Evolutionary conservation across 2,888 invertebrate species (phyloP), one percentile per base, ranked within the genome.

Genomic region (Oscheius myriophilus): DNA sequence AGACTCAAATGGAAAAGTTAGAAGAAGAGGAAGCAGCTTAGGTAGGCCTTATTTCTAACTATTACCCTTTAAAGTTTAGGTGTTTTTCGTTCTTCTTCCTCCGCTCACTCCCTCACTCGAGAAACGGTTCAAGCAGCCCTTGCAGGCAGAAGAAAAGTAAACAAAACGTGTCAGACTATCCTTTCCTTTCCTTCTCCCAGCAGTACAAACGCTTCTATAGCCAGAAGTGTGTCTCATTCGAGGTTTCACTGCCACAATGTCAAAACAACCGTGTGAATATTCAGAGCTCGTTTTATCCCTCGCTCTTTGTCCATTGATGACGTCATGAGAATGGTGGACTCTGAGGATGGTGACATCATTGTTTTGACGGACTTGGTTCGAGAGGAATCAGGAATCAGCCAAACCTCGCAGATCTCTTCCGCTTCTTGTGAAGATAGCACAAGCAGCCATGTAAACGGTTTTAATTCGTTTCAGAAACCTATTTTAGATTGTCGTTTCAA

Each of bases 241-340:
- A 71, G 65, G 69, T 69, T 33, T 51, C 2, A n/a, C n/a, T n/a
- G n/a, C n/a, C n/a, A n/a, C n/a, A n/a, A n/a, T n/a, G n/a, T n/a
- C n/a, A 14, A 14, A 43, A 43, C 12, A 43, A 12, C 16, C 49
- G 61, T 25, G 21, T 21, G 21, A 21, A n/a, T n/a, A 42, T 71
- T 51, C 12, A 69, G 70, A 58, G 65, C 64, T 41, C 71, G 71
- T 11, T 62, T 78, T 43, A 46, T 81, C 6, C 80, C 85, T 6
- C 66, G 79, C 12, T 67, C 81, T 6, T 59, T 81, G 1, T 85
- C 84, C 1, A 77, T 85, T 18, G 84, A 84, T 65, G 84, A 84
- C 52, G 85, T 84, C 11, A 84, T 86, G 84, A 63, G 75, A 42
- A 69, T 78, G 71, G 77, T 78, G 23, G 77, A 78, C 59, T 75